Base-by-base conservation (phyloP, 1,140 invertebrate genomes). In the Drosophila dunni region DNA sequence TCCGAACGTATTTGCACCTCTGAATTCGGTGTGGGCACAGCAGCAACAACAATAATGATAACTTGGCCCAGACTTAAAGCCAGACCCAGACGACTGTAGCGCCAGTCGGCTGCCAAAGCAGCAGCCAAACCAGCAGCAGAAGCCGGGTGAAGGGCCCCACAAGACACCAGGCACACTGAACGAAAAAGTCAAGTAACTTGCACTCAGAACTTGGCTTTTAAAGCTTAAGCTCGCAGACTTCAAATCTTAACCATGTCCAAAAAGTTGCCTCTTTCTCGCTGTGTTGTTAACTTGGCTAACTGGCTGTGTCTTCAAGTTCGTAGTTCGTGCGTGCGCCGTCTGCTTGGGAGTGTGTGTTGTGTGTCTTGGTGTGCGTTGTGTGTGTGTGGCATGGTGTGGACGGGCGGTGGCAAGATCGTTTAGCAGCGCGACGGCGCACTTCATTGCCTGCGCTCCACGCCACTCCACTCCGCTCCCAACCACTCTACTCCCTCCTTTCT, bases 341-440 rank as follows among this genome's bases (percentile, higher is more conserved):
- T 76, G 2, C 45, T 3, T n/a, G 24, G 3, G 8, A 29, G 0
- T 15, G 44, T 45, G 6, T 57, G 10, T 29, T 44, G 50, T 36
- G 29, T 56, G 1, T 13, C 10, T 46, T 5, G 29, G 33, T 44
- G 38, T 45, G 7, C 50, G 65, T 38, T 33, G 42, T 70, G 3
- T 86, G 80, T 89, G 84, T 89, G 84, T 89, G 84, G 84, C 80
- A 89, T 80, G 73, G 80, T 89, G 84, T 89, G 84, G 84, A 89
- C 84, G 84, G 84, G 84, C 84, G 84, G 84, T 89, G 84, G 84
- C 84, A 89, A 89, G 84, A 89, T 89, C 84, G 84, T 89, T 89
- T 89, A 89, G 80, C 84, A 89, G 80, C 71, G 66, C 78, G 77
- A 71, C 81, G 84, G 84, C 84, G 84, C 84, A 89, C 84, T 89